A percentile compares a stretch with the other conserved stretches of the same genome.
These are phyloP conservation scores for Rhamnusium bicolor DNA, from an alignment of 2,888 invertebrate species.

Conservation along the genomic window DNA sequence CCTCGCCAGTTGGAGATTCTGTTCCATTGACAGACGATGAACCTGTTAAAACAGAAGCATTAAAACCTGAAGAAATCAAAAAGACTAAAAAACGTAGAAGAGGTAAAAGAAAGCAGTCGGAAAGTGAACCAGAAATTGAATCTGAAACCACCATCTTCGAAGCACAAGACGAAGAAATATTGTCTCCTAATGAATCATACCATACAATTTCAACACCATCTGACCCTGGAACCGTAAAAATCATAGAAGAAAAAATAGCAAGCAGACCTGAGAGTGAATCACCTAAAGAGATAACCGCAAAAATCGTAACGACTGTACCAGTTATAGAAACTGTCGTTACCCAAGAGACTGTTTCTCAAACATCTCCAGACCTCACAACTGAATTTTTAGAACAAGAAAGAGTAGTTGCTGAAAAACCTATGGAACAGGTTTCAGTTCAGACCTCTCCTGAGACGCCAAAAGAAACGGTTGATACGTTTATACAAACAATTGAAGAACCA, in stretches of 20 bases:
- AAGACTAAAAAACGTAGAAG: conserved; percentile 66
- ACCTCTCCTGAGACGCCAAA: conserved; percentile 73
- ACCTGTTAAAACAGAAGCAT: conserved; percentile 50
- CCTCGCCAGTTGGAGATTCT: conserved; percentile 64
- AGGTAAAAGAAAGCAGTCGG: conserved; percentile 63
- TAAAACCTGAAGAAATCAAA: conserved; percentile 56
- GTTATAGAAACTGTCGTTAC: conserved; percentile 76
- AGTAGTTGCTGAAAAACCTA: conserved; percentile 64
- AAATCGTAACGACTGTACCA: conserved; percentile 74
- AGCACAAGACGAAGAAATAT: conserved; percentile 72
- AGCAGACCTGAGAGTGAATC: conserved; percentile 75
- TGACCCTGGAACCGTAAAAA: conserved; percentile 76
- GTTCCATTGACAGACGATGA: conserved; percentile 69
- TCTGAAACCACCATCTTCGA: conserved; percentile 63
- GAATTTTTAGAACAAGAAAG: conserved; percentile 67
- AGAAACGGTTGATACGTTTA: conserved; percentile 70
- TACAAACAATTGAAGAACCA: conserved; percentile 75
- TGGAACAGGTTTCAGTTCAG: conserved; percentile 70
- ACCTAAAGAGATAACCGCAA: conserved; percentile 71
- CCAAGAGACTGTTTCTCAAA: conserved; percentile 75
- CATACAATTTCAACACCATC: conserved; percentile 76
- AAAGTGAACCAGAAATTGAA: conserved; percentile 67
- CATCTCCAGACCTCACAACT: conserved; percentile 71
- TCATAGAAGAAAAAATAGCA: conserved; percentile 78
- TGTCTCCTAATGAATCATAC: conserved; percentile 75